Percentiles rank a stretch among this genome's conserved stretches.
phyloP scores from a whole-genome alignment of 2,113 vertebrate genomes.

The Gyps fulvus region DNA sequence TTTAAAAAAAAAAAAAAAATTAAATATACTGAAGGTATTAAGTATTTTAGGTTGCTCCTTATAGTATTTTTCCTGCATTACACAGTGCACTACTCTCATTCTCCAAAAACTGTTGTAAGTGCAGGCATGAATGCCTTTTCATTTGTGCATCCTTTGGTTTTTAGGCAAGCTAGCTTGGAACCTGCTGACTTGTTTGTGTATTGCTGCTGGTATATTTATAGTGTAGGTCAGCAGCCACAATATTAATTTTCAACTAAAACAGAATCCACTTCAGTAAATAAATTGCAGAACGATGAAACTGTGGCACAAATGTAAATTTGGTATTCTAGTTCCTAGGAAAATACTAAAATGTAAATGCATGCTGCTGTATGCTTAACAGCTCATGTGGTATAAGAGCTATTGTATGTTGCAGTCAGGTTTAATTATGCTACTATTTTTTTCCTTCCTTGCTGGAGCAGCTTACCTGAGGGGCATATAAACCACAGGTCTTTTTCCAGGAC shows the following conservation, averaged over 20 bases:
- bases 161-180: not conserved
- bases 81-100: not conserved
- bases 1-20: not conserved
- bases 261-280: slow-evolving; percentile 13
- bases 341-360: not conserved
- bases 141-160: not conserved
- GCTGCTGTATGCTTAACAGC: not conserved
- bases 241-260: slow-evolving; percentile 31
- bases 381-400: not conserved
- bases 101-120: not conserved
- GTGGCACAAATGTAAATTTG: slow-evolving; percentile 10
- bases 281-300: not conserved
- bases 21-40: not conserved
- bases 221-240: not conserved
- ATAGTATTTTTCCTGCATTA: not conserved
- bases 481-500: not conserved
- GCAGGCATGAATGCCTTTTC: not conserved
- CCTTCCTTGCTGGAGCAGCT: not conserved
- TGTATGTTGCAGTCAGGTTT: not conserved
- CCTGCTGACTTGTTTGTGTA: not conserved
- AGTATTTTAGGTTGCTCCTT: not conserved
- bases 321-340: slow-evolving; percentile 3
- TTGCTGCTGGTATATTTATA: slow-evolving; percentile 9
- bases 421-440: not conserved
- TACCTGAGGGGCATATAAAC: not conserved